These are phyloP conservation scores for Eciton burchellii DNA, from an alignment of 1,140 invertebrate species.

Conservation along the genomic window DNA sequence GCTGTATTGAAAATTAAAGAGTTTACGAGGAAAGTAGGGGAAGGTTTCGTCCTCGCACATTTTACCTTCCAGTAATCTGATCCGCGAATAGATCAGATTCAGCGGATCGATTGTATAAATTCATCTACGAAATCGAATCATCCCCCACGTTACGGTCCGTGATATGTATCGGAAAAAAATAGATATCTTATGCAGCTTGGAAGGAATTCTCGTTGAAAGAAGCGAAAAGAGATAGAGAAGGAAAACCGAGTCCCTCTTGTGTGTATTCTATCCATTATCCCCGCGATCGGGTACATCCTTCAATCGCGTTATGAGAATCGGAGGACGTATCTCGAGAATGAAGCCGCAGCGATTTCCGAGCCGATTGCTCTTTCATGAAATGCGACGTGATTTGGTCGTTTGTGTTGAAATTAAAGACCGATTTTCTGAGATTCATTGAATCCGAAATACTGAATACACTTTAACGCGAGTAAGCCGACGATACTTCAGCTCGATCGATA, in stretches of 20 bases:
- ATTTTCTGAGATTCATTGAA: constrained; percentile 5
- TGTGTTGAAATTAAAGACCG: neutral
- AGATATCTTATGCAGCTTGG: constrained; percentile 50
- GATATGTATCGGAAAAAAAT: constrained; percentile 32
- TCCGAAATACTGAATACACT: neutral
- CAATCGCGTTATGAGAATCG: constrained; percentile 50
- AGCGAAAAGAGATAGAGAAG: constrained; percentile 36
- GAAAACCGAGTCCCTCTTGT: constrained; percentile 6
- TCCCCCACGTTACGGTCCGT: constrained; percentile 38
- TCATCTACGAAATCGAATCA: constrained; percentile 37
- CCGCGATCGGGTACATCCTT: constrained; percentile 28
- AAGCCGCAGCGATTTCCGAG: constrained; percentile 15
- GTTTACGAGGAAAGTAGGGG: neutral
- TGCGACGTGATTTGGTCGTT: constrained; percentile 24
- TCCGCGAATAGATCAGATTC: neutral
- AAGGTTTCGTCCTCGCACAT: neutral
- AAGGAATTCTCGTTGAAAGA: constrained; percentile 33
- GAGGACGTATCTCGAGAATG: constrained; percentile 22
- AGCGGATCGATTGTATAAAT: constrained; percentile 38
- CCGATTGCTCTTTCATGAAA: constrained; percentile 24
- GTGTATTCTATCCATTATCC: constrained; percentile 39
- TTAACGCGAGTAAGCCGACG: too few species aligned
- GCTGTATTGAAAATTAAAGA: constrained; percentile 11
- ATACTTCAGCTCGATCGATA: too few species aligned
- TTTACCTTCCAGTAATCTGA: neutral